Conservation (phyloP, 1,140 invertebrate species). For the Danaus plexippus region DNA sequence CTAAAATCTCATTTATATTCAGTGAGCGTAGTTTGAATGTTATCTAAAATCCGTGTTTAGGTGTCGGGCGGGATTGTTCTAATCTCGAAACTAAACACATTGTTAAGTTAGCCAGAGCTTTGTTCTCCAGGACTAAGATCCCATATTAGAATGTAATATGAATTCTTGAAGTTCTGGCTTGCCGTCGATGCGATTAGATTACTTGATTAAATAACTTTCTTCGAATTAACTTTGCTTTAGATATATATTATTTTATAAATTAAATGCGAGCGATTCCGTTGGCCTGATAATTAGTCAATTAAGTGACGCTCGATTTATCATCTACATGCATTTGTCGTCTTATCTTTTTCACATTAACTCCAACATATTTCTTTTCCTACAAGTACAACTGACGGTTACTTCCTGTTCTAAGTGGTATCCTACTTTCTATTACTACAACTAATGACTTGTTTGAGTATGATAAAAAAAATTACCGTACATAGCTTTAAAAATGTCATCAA, state of each 20-base stretch:
- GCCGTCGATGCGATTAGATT: slow-evolving; percentile 11
- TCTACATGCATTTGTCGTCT: slow-evolving; percentile 9
- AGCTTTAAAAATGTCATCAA: too few relatives aligned
- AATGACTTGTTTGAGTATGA: slow-evolving; percentile 16
- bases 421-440: slow-evolving; percentile 17
- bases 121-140: slow-evolving; percentile 41
- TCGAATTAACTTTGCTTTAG: slow-evolving; percentile 2
- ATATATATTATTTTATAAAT: neutral
- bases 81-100: slow-evolving; percentile 70
- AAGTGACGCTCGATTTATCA: slow-evolving; percentile 8
- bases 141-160: slow-evolving; percentile 28
- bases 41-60: slow-evolving; percentile 71
- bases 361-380: slow-evolving; percentile 16
- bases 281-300: slow-evolving; percentile 6
- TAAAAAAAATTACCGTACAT: slow-evolving; percentile 8
- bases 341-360: slow-evolving; percentile 13
- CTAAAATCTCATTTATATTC: slow-evolving; percentile 71
- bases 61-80: slow-evolving; percentile 66
- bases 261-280: neutral
- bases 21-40: slow-evolving; percentile 67
- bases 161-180: slow-evolving; percentile 28
- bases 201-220: slow-evolving; percentile 14
- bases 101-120: slow-evolving; percentile 57
- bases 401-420: slow-evolving; percentile 15
- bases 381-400: slow-evolving; percentile 17